These are phyloP conservation scores for Theristus sp. DNA, from an alignment of 2,888 invertebrate species.

Conservation along the genomic window DNA sequence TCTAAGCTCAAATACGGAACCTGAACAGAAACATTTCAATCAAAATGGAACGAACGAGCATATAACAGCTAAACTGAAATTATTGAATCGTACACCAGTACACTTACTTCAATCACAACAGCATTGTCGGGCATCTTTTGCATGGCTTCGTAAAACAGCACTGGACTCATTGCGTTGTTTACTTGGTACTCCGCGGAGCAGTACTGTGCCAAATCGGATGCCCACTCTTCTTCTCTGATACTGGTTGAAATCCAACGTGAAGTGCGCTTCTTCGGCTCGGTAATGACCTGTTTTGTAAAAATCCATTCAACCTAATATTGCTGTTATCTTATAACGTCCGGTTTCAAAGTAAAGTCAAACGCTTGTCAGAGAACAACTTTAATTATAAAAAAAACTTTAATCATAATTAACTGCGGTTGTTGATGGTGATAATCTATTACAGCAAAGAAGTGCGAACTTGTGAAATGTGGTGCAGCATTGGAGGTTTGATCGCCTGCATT, in stretches of 20 bases:
- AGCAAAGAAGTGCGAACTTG: background rate
- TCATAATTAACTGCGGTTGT: too few relatives aligned
- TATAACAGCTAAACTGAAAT: background rate
- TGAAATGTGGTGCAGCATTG: background rate
- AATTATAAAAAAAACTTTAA: too few relatives aligned
- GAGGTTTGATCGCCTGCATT: conserved; percentile 52
- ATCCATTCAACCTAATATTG: too few relatives aligned
- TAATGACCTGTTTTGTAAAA: too few relatives aligned
- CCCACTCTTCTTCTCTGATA: conserved; percentile 66
- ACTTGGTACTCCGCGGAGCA: conserved; percentile 74
- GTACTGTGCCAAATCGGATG: conserved; percentile 50
- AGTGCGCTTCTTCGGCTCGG: conserved; percentile 36
- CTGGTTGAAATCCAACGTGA: conserved; percentile 78
- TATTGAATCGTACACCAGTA: too few relatives aligned
- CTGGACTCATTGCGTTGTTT: conserved; percentile 27
- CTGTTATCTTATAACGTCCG: too few relatives aligned
- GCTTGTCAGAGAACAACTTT: too few relatives aligned
- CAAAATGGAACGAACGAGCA: background rate
- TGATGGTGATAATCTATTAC: too few relatives aligned
- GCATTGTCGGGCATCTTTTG: conserved; percentile 66
- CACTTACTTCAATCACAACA: conserved; percentile 51
- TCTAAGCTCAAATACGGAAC: too few relatives aligned
- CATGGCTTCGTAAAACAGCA: conserved; percentile 52
- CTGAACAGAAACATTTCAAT: too few relatives aligned
- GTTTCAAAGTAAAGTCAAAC: background rate